A percentile compares a stretch with the other conserved stretches of the same genome.
phyloP scores from a whole-genome alignment of 1,140 invertebrate genomes.

The Brevipalpus yothersi region DNA sequence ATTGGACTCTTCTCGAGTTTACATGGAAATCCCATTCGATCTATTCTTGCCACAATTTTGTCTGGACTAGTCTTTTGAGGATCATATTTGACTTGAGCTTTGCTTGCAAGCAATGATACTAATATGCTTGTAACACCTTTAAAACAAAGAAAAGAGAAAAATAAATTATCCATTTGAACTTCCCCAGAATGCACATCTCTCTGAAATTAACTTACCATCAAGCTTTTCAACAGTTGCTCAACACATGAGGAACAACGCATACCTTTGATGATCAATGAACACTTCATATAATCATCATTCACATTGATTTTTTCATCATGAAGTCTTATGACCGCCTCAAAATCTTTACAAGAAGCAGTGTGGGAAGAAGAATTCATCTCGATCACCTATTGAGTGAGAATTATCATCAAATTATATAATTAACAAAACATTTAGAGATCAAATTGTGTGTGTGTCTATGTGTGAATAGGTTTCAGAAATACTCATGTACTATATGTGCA shows the following conservation, averaged over 20 bases:
- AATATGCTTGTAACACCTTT: neutral
- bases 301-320: neutral
- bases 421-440: no score
- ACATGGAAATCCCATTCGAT: constrained; percentile 15
- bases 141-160: constrained; percentile 2
- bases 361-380: no score
- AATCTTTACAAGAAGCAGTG: no score
- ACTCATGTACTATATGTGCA: no score
- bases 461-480: no score
- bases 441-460: no score
- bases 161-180: neutral
- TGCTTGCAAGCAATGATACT: neutral
- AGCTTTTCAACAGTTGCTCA: constrained; percentile 10
- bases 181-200: no score
- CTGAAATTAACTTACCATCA: constrained; percentile 16
- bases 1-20: neutral
- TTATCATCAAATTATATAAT: no score
- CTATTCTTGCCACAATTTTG: constrained; percentile 62
- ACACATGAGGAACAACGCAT: constrained; percentile 25
- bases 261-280: neutral
- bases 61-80: constrained; percentile 54
- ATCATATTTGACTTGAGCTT: constrained; percentile 56
- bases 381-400: no score
- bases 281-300: neutral
- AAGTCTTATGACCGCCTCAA: no score